Percentiles rank a stretch among this genome's conserved stretches.
Evolutionary conservation across 2,888 invertebrate genomes (phyloP).

Genomic region (Conus canariensis): DNA sequence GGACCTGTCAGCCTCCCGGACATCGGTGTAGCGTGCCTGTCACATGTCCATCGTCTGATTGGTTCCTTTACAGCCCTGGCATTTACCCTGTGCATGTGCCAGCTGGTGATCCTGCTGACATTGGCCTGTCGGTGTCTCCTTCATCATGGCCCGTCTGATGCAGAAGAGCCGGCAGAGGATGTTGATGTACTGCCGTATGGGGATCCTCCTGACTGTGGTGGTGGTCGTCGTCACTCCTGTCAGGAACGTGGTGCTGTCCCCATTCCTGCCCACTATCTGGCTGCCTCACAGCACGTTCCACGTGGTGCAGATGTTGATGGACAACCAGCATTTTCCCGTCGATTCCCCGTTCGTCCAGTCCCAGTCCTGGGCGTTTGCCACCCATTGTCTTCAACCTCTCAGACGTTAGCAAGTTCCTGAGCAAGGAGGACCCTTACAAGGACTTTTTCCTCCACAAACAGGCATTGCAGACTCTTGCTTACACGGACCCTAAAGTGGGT

Average conservation of each 20-base stretch:
- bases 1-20: no score
- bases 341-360: neutral
- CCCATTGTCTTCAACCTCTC: conserved; percentile 24
- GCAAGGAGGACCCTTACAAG: neutral
- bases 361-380: neutral
- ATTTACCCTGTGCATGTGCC: conserved; percentile 1
- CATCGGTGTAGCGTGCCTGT: no score
- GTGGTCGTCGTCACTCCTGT: conserved; percentile 22
- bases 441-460: conserved; percentile 5
- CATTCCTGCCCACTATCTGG: conserved; percentile 29
- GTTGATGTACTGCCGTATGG: neutral
- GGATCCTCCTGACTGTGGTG: neutral
- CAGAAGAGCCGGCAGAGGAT: neutral
- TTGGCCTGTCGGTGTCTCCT: neutral
- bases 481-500: neutral
- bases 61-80: no score
- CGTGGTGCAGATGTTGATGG: conserved; percentile 27
- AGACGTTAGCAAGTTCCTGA: conserved; percentile 20
- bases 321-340: conserved; percentile 42
- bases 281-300: conserved; percentile 3
- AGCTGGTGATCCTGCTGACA: no score
- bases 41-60: no score
- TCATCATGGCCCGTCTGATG: neutral
- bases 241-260: conserved; percentile 12
- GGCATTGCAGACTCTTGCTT: neutral